A percentile compares a stretch with the other conserved stretches of the same genome.
phyloP scores from a whole-genome alignment of 2,113 vertebrate genomes.

The Halcyon senegalensis region DNA sequence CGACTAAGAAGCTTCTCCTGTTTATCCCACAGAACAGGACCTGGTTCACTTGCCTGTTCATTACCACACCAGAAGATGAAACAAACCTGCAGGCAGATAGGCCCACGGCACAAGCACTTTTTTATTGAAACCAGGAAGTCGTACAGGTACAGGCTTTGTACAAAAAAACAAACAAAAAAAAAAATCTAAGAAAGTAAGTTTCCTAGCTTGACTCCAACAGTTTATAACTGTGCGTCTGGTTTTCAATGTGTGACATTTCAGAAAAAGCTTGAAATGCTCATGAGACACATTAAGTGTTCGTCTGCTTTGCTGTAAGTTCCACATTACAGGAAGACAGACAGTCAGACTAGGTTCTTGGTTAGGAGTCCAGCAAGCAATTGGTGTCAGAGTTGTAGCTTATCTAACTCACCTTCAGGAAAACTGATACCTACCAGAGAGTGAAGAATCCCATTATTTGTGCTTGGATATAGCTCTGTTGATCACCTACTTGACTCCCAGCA shows the following conservation, averaged over 20 bases:
- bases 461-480: neutral
- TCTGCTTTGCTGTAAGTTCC: neutral
- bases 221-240: conserved; percentile 23
- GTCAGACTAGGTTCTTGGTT: neutral
- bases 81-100: neutral
- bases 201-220: neutral
- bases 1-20: neutral
- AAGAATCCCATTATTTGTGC: conserved; percentile 18
- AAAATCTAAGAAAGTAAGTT: conserved; percentile 40
- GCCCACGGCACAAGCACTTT: conserved; percentile 50
- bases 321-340: neutral
- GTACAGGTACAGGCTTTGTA: conserved; percentile 60
- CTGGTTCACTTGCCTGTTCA: neutral
- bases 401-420: neutral
- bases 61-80: neutral
- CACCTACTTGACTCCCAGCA: neutral
- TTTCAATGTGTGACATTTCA: neutral
- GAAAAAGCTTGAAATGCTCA: conserved; percentile 13
- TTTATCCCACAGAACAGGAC: neutral
- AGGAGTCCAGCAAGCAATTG: conserved; percentile 19
- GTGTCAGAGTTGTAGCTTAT: neutral
- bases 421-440: neutral
- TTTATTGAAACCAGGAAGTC: conserved; percentile 64
- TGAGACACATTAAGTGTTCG: neutral
- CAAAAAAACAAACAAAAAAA: neutral